Conservation (phyloP, 2,797 vertebrate species). For the Luscinia luscinia region DNA sequence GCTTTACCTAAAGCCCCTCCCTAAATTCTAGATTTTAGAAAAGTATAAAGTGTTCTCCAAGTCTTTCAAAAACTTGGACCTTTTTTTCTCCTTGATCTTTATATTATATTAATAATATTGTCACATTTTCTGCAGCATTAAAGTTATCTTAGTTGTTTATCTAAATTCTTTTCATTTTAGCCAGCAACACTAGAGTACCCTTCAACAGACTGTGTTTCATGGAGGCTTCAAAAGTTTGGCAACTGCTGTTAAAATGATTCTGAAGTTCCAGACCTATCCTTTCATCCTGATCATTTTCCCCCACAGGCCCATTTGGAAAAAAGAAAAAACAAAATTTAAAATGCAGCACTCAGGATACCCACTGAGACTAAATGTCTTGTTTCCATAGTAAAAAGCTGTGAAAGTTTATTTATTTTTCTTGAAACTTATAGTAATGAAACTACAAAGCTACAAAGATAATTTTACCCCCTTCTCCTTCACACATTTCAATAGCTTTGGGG, state of each 20-base stretch:
- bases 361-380: slow-evolving; percentile 51
- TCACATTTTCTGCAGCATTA: background rate
- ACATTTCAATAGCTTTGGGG: slow-evolving; percentile 23
- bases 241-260: slow-evolving; percentile 42
- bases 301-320: background rate
- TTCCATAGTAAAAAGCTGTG: slow-evolving; percentile 52
- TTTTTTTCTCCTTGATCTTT: background rate
- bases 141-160: background rate
- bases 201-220: background rate
- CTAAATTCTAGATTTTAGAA: background rate
- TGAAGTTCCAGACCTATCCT: slow-evolving; percentile 31
- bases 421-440: slow-evolving; percentile 40
- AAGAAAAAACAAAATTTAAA: background rate
- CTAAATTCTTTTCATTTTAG: slow-evolving; percentile 9
- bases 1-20: background rate
- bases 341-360: slow-evolving; percentile 31
- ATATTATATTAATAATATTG: background rate
- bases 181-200: background rate
- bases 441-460: slow-evolving; percentile 20
- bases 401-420: slow-evolving; percentile 59
- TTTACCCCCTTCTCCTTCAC: background rate
- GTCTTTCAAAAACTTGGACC: background rate
- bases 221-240: slow-evolving; percentile 19
- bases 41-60: background rate
- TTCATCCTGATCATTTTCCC: slow-evolving; percentile 37